phyloP scores from a whole-genome alignment of 2,888 invertebrate genomes.

The Trachelus troglodyta region DNA sequence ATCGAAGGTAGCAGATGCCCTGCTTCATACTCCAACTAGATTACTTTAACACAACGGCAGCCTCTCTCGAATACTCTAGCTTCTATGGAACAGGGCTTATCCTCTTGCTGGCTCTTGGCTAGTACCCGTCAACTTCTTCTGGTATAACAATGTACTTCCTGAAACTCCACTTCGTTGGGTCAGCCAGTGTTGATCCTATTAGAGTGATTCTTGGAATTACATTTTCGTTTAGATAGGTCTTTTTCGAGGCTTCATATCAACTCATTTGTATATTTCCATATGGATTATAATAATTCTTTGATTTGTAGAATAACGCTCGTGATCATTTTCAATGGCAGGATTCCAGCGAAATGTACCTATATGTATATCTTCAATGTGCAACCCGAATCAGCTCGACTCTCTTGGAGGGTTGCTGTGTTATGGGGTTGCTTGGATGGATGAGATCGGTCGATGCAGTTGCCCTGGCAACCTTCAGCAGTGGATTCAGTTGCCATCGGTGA shows the following conservation, averaged over 20 bases:
- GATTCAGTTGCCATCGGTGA: constrained; percentile 18
- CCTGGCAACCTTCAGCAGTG: constrained; percentile 22
- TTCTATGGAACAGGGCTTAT: not conserved
- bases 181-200: not conserved
- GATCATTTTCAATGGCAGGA: not conserved
- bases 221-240: not conserved
- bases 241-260: not conserved
- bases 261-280: not conserved
- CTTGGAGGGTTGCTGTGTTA: constrained; percentile 17
- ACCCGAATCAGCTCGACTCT: not conserved
- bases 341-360: not conserved
- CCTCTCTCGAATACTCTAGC: not conserved
- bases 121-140: not conserved
- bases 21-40: not conserved
- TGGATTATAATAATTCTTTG: not conserved
- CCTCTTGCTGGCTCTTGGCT: not conserved
- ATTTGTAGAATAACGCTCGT: not conserved
- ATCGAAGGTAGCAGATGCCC: not conserved
- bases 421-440: constrained; percentile 15
- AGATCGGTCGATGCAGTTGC: constrained; percentile 25
- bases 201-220: not conserved
- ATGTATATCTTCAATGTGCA: not conserved
- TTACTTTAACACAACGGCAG: not conserved
- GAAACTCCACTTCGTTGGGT: not conserved
- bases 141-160: not conserved